Percentiles rank a stretch among this genome's conserved stretches.
Conservation (phyloP, 2,113 vertebrate genomes). For the Varanus salvator region DNA sequence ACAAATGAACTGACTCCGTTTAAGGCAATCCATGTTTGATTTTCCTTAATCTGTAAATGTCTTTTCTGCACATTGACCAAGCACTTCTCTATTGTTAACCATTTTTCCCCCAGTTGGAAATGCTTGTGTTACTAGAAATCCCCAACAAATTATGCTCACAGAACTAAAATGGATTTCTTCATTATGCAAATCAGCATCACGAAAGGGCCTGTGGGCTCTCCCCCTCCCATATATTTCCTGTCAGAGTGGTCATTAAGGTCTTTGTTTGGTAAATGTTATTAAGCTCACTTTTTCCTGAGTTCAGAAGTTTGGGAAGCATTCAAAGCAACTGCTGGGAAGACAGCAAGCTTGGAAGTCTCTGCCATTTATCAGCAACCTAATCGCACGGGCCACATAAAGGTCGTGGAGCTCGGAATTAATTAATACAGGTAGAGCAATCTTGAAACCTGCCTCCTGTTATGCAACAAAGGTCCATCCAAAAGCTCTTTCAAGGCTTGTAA, state of each 20-base stretch:
- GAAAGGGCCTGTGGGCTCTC: constrained; percentile 48
- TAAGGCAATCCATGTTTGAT: neutral
- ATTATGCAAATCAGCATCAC: constrained; percentile 52
- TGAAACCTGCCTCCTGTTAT: constrained; percentile 55
- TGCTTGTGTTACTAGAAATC: constrained; percentile 56
- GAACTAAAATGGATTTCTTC: constrained; percentile 42
- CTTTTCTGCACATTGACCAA: neutral
- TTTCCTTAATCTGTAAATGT: neutral
- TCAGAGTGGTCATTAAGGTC: neutral
- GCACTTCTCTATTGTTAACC: neutral
- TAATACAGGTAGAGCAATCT: constrained; percentile 58
- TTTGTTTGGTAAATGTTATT: constrained; percentile 43
- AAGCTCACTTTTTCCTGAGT: constrained; percentile 17
- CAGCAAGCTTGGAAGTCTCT: constrained; percentile 30
- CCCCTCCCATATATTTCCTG: constrained; percentile 22
- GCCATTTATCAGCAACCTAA: constrained; percentile 47
- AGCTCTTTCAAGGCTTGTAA: constrained; percentile 70
- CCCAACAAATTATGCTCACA: constrained; percentile 65
- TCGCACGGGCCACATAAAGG: neutral
- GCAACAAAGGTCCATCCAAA: constrained; percentile 68
- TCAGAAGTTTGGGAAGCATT: neutral
- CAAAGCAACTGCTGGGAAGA: constrained; percentile 29
- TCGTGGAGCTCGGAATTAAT: constrained; percentile 16
- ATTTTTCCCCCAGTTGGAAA: neutral
- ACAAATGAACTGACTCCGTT: neutral